A percentile compares a stretch with the other conserved stretches of the same genome.
phyloP scores from a whole-genome alignment of 2,113 vertebrate genomes.

The Anoura caudifer region DNA sequence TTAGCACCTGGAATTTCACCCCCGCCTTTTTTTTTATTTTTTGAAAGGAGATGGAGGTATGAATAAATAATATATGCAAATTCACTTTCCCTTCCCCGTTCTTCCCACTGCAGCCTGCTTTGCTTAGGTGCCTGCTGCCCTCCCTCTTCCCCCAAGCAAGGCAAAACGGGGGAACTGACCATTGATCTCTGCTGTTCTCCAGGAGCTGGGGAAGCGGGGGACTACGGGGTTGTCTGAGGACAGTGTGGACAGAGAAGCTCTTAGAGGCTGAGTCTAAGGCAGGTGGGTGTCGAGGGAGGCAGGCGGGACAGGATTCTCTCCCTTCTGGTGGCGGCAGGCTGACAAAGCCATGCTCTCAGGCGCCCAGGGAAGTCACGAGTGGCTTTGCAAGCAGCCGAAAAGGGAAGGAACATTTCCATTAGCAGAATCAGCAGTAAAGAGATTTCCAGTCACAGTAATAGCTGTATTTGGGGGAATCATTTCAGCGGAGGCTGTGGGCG shows the following conservation, averaged over 20 bases:
- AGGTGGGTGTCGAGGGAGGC: conserved; percentile 49
- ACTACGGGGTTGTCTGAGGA: conserved; percentile 65
- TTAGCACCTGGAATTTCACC: conserved; percentile 31
- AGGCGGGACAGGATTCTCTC: background rate
- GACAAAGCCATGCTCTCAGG: conserved; percentile 70
- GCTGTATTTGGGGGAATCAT: conserved; percentile 81
- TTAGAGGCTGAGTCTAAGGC: conserved; percentile 27
- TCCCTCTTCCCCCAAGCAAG: background rate
- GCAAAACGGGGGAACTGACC: conserved; percentile 35
- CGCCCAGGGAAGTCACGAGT: conserved; percentile 56
- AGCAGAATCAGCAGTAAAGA: conserved; percentile 82
- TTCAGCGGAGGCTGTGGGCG: conserved; percentile 64
- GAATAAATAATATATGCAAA: conserved; percentile 34
- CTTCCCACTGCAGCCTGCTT: background rate
- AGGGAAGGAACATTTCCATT: conserved; percentile 83
- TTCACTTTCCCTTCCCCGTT: background rate
- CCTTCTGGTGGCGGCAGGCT: conserved; percentile 47
- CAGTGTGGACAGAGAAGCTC: conserved; percentile 46
- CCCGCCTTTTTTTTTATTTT: background rate
- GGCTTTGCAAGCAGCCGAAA: conserved; percentile 76
- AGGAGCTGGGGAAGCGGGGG: background rate
- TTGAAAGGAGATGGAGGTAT: conserved; percentile 1
- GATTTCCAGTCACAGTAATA: conserved; percentile 83
- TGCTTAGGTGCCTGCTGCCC: background rate
- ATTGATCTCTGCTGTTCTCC: conserved; percentile 41